Percentiles rank a stretch among this genome's conserved stretches.
Evolutionary conservation across 2,888 invertebrate species (phyloP).

Genomic region (Netelia inedita): DNA sequence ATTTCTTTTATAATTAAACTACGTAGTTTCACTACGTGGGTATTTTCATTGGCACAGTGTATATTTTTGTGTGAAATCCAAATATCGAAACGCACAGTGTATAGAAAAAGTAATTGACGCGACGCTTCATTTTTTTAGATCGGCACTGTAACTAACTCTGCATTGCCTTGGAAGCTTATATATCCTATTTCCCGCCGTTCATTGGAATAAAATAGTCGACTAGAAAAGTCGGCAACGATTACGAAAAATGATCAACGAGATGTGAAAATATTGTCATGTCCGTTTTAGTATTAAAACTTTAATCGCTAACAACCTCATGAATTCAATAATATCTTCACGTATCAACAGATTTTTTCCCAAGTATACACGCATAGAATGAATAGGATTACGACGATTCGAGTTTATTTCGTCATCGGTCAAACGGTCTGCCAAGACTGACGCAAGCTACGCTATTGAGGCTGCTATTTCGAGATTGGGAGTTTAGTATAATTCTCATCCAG

Average conservation of each 20-base stretch:
- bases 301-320: not conserved
- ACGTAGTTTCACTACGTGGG: too few relatives aligned
- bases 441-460: slow-evolving; percentile 76
- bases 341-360: slow-evolving; percentile 6
- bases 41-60: too few relatives aligned
- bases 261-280: not conserved
- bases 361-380: slow-evolving; percentile 13
- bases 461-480: slow-evolving; percentile 76
- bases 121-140: too few relatives aligned
- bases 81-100: too few relatives aligned
- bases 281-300: not conserved
- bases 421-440: slow-evolving; percentile 76
- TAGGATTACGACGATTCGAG: slow-evolving; percentile 42
- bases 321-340: not conserved
- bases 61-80: too few relatives aligned
- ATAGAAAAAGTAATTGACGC: too few relatives aligned
- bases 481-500: slow-evolving; percentile 67
- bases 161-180: too few relatives aligned
- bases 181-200: too few relatives aligned
- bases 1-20: too few relatives aligned
- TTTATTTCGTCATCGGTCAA: slow-evolving; percentile 66
- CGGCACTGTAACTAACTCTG: too few relatives aligned
- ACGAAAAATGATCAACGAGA: not conserved
- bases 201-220: too few relatives aligned
- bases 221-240: too few relatives aligned